Evolutionary conservation across 1,140 invertebrate species (phyloP).

Genomic region (Eciton burchellii): DNA sequence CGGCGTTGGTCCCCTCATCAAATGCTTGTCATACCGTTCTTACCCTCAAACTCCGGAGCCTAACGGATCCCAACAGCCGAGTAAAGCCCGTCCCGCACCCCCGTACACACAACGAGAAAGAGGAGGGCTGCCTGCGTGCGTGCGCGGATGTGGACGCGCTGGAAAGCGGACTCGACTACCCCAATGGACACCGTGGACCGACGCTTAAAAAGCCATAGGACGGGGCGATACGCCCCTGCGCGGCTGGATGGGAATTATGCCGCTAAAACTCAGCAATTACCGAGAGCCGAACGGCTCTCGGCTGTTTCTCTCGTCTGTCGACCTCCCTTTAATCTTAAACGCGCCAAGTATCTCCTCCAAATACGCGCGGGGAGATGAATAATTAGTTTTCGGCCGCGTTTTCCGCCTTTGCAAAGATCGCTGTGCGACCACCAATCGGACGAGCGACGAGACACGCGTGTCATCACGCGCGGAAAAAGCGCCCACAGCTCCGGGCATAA

Average conservation of each 20-base stretch:
- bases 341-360: conserved; percentile 50
- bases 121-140: conserved; percentile 63
- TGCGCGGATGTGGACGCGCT: conserved; percentile 24
- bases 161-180: conserved; percentile 61
- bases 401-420: conserved; percentile 37
- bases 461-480: too few species aligned
- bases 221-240: conserved; percentile 76
- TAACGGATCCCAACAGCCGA: conserved; percentile 78
- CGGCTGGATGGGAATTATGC: conserved; percentile 79
- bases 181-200: conserved; percentile 77
- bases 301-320: conserved; percentile 38
- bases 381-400: conserved; percentile 39
- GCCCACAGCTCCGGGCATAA: too few species aligned
- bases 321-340: conserved; percentile 58
- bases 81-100: conserved; percentile 78
- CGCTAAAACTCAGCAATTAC: conserved; percentile 83
- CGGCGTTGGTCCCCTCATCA: conserved; percentile 82
- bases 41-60: conserved; percentile 80
- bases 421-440: conserved; percentile 7
- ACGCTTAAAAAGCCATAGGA: conserved; percentile 76
- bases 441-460: neutral
- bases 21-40: conserved; percentile 85
- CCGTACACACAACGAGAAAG: conserved; percentile 78
- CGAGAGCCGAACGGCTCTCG: conserved; percentile 69
- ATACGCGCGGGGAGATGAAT: conserved; percentile 40